These are phyloP conservation scores for Pyralis farinalis DNA, from an alignment of 2,888 invertebrate species.

Conservation along the genomic window DNA sequence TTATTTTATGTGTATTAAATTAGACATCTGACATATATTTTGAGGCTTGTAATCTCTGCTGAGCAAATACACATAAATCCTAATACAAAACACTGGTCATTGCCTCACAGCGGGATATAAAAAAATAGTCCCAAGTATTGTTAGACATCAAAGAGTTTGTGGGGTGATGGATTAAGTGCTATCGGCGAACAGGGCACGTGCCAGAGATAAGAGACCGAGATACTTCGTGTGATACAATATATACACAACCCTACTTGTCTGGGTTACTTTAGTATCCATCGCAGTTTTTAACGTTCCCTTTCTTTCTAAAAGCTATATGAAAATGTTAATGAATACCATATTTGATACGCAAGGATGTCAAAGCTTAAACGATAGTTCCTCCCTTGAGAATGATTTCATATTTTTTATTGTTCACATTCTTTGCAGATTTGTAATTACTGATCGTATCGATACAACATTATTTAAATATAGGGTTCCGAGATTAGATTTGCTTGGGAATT, in stretches of 20 bases:
- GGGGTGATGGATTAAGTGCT: constrained; percentile 67
- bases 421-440: constrained; percentile 31
- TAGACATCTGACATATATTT: too few relatives aligned
- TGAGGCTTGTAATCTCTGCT: background rate
- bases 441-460: constrained; percentile 23
- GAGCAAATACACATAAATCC: background rate
- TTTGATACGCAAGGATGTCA: too few relatives aligned
- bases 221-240: constrained; percentile 24
- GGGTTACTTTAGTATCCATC: background rate
- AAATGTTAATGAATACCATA: too few relatives aligned
- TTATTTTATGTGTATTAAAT: too few relatives aligned
- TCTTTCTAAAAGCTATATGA: too few relatives aligned
- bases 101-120: constrained; percentile 14
- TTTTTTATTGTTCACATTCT: constrained; percentile 29
- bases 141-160: constrained; percentile 62
- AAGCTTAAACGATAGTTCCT: constrained; percentile 45
- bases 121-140: constrained; percentile 31
- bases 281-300: too few relatives aligned
- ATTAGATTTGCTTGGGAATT: constrained; percentile 14
- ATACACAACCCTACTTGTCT: constrained; percentile 22
- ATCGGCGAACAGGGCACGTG: constrained; percentile 60
- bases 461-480: constrained; percentile 14
- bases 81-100: background rate
- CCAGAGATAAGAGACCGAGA: constrained; percentile 47
- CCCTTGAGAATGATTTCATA: constrained; percentile 39